phyloP scores from a whole-genome alignment of 2,797 vertebrate species.

The Poecilia gillii region DNA sequence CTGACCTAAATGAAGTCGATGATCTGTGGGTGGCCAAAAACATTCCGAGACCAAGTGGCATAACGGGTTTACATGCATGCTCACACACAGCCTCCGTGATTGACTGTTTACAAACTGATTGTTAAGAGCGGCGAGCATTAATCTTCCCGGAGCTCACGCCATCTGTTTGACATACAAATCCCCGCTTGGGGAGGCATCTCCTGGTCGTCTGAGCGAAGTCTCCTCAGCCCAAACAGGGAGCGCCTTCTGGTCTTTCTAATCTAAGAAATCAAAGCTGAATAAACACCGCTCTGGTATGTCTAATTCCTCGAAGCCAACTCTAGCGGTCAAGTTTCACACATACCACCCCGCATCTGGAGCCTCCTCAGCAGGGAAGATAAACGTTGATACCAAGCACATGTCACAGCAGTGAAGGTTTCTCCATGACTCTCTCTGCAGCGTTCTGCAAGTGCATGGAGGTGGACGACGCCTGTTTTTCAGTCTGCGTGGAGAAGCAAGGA shows the following conservation, averaged over 20 bases:
- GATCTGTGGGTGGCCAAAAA: slow-evolving; percentile 77
- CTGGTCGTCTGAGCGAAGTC: slow-evolving; percentile 56
- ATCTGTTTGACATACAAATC: slow-evolving; percentile 57
- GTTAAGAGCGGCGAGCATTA: slow-evolving; percentile 52
- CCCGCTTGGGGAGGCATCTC: slow-evolving; percentile 56
- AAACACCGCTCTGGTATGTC: slow-evolving; percentile 76
- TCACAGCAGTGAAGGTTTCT: slow-evolving; percentile 45
- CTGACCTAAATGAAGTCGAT: slow-evolving; percentile 48
- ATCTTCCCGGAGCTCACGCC: slow-evolving; percentile 42
- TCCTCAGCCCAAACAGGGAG: slow-evolving; percentile 48
- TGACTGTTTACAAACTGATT: slow-evolving; percentile 77
- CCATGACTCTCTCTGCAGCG: slow-evolving; percentile 56
- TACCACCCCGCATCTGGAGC: slow-evolving; percentile 74
- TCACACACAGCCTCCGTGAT: slow-evolving; percentile 56
- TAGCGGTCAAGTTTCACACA: slow-evolving; percentile 75
- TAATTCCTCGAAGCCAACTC: slow-evolving; percentile 69
- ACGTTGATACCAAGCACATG: slow-evolving; percentile 70
- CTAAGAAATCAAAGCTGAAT: slow-evolving; percentile 79
- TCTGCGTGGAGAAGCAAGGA: slow-evolving; percentile 64
- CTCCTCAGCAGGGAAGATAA: slow-evolving; percentile 54
- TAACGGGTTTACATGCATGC: slow-evolving; percentile 59
- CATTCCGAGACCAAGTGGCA: slow-evolving; percentile 63
- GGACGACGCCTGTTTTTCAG: slow-evolving; percentile 64
- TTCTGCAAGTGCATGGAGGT: slow-evolving; percentile 49
- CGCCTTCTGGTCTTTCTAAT: slow-evolving; percentile 71